Evolutionary conservation across 2,113 vertebrate species (phyloP).

Genomic region (Forbesichthys agassizii): DNA sequence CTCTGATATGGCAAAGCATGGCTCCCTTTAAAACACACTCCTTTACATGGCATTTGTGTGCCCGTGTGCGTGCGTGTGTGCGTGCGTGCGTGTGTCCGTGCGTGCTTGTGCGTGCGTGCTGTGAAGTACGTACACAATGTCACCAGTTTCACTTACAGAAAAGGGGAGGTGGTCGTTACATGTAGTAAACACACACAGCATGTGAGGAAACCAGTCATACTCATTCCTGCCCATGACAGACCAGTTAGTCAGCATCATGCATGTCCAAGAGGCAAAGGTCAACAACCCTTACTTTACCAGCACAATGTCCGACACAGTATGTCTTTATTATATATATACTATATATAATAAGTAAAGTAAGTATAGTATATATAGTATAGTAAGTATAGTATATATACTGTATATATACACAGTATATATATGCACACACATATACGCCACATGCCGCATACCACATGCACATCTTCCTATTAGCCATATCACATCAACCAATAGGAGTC

Average conservation of each 20-base stretch:
- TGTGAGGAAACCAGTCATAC: not conserved
- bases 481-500: no score
- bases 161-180: not conserved
- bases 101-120: not conserved
- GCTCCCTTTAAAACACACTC: conserved; percentile 1
- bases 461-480: no score
- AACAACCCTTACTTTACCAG: not conserved
- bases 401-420: no score
- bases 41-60: not conserved
- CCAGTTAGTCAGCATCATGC: not conserved
- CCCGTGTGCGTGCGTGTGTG: not conserved
- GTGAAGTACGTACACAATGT: not conserved
- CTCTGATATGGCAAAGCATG: not conserved
- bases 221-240: conserved; percentile 24
- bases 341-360: no score
- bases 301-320: not conserved
- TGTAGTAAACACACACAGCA: not conserved
- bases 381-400: no score
- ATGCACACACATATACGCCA: no score
- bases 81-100: not conserved
- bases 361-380: no score
- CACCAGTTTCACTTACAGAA: not conserved
- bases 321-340: not conserved
- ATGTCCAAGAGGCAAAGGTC: conserved; percentile 13
- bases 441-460: no score